A percentile compares a stretch with the other conserved stretches of the same genome.
phyloP scores from a whole-genome alignment of 2,113 vertebrate species.

The Eulemur rufifrons region DNA sequence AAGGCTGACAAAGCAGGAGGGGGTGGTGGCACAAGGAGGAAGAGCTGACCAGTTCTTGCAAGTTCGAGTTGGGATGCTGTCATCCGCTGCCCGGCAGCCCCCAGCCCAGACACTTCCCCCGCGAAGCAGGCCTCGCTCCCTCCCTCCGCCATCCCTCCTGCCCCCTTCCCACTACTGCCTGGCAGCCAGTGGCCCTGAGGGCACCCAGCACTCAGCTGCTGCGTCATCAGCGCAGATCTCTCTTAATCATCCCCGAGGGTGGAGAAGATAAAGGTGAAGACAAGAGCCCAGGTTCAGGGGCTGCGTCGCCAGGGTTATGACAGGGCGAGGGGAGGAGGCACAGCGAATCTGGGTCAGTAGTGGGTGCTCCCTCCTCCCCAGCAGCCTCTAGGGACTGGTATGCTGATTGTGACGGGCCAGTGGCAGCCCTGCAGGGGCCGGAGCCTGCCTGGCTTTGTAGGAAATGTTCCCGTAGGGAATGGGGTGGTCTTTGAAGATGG shows the following conservation, averaged over 20 bases:
- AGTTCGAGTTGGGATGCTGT: neutral
- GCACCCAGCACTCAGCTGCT: conserved; percentile 17
- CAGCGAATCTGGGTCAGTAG: neutral
- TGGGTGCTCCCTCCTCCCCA: neutral
- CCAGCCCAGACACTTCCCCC: neutral
- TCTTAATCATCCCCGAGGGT: neutral
- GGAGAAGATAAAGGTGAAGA: neutral
- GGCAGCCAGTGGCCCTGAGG: neutral
- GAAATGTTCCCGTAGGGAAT: too few relatives aligned
- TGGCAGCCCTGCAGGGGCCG: neutral
- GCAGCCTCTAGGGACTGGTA: neutral
- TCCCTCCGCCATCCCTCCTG: neutral
- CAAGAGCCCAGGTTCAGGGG: neutral
- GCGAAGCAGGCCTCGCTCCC: neutral
- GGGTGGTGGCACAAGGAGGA: too few relatives aligned
- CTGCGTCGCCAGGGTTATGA: neutral
- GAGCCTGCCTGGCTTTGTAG: too few relatives aligned
- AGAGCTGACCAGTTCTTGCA: neutral
- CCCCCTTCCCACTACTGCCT: neutral
- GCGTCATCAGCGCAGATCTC: conserved; percentile 54
- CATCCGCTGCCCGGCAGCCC: neutral
- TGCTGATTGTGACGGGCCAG: neutral
- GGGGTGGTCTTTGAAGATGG: too few relatives aligned
- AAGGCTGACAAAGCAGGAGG: neutral
- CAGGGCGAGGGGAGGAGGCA: neutral